Conservation (phyloP, 2,888 invertebrate species). For the Odontothrips loti region DNA sequence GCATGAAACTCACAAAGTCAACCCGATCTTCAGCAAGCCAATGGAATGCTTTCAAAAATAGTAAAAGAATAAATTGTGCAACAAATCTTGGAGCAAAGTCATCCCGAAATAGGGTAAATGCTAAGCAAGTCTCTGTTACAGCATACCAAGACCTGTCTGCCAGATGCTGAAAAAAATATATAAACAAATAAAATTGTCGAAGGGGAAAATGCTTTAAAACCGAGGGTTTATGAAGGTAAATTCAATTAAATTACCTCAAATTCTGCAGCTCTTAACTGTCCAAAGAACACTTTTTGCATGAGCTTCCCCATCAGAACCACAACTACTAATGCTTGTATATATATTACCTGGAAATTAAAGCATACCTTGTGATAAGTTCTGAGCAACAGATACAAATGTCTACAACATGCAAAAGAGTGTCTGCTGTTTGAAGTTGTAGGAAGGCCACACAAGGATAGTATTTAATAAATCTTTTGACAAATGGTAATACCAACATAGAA, state of each 20-base stretch:
- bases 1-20: slow-evolving; percentile 79
- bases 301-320: slow-evolving; percentile 90
- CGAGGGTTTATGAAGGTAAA: slow-evolving; percentile 28
- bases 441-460: too few relatives aligned
- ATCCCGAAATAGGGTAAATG: slow-evolving; percentile 97
- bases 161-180: slow-evolving; percentile 69
- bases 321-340: slow-evolving; percentile 92
- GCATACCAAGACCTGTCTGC: slow-evolving; percentile 99
- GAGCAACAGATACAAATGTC: not conserved
- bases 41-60: slow-evolving; percentile 98
- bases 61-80: slow-evolving; percentile 88
- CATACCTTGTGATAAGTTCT: too few relatives aligned
- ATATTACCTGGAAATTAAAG: slow-evolving; percentile 75
- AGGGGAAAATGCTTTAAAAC: slow-evolving; percentile 18
- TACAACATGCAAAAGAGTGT: not conserved
- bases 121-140: slow-evolving; percentile 98
- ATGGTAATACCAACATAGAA: too few relatives aligned
- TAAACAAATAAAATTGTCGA: not conserved
- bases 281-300: slow-evolving; percentile 91
- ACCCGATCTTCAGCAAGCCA: slow-evolving; percentile 99
- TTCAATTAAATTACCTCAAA: slow-evolving; percentile 68
- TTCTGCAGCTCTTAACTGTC: slow-evolving; percentile 90
- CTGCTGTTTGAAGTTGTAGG: too few relatives aligned
- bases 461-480: too few relatives aligned
- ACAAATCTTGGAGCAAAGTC: slow-evolving; percentile 98